Evolutionary conservation across 2,113 vertebrate genomes (phyloP).

Genomic region (Corythornis cristatus): DNA sequence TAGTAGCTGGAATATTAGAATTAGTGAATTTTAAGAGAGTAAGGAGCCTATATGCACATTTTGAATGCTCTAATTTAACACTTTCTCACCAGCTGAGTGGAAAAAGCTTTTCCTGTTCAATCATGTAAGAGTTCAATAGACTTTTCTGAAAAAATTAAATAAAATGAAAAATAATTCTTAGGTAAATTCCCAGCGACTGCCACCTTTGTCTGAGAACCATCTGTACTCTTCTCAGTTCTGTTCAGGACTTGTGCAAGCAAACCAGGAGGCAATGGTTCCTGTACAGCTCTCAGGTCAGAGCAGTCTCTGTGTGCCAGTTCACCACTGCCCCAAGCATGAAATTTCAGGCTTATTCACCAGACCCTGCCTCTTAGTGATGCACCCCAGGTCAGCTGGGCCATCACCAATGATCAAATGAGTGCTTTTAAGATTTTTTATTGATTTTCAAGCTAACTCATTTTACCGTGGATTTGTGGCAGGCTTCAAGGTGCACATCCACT

Average conservation of each 20-base stretch:
- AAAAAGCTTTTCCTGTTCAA: not conserved
- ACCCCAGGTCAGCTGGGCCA: not conserved
- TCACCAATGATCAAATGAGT: not conserved
- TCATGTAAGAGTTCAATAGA: not conserved
- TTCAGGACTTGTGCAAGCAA: not conserved
- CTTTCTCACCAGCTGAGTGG: not conserved
- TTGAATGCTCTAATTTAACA: not conserved
- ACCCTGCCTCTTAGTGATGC: not conserved
- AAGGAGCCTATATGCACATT: not conserved
- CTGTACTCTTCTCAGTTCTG: not conserved
- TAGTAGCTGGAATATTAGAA: not conserved
- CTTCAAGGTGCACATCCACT: not conserved
- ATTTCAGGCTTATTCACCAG: not conserved
- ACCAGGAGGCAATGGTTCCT: not conserved
- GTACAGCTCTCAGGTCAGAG: not conserved
- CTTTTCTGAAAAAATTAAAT: not conserved
- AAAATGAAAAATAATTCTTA: not conserved
- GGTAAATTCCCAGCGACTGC: not conserved
- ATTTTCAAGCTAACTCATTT: slow-evolving; percentile 34
- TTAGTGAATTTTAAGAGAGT: not conserved
- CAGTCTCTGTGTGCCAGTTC: not conserved
- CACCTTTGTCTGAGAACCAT: not conserved
- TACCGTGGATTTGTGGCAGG: slow-evolving; percentile 37
- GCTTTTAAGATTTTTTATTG: slow-evolving; percentile 35
- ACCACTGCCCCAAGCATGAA: not conserved